Percentiles rank a stretch among this genome's conserved stretches.
Evolutionary conservation across 2,113 vertebrate genomes (phyloP).

Genomic region (Gnathonemus echidnorhynchus): DNA sequence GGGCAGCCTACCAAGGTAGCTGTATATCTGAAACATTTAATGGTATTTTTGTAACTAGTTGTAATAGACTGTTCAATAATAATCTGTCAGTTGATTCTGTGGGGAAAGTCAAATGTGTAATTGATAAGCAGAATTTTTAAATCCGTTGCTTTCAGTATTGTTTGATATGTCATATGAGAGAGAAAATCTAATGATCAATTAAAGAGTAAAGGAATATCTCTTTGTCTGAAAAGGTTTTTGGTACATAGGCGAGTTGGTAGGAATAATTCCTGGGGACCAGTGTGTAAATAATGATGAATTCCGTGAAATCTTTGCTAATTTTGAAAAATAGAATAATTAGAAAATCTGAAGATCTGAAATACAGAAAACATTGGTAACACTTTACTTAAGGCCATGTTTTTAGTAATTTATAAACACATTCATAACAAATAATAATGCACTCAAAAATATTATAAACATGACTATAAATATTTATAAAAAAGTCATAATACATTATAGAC

Average conservation of each 20-base stretch:
- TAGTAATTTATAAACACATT: too few relatives aligned
- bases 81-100: background rate
- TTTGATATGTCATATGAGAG: background rate
- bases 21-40: background rate
- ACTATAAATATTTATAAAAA: too few relatives aligned
- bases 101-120: background rate
- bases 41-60: background rate
- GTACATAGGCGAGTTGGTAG: background rate
- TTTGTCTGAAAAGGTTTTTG: background rate
- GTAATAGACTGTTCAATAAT: background rate
- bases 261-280: background rate
- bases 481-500: too few relatives aligned
- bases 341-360: background rate
- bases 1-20: background rate
- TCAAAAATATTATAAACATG: too few relatives aligned
- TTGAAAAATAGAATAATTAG: background rate
- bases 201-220: background rate
- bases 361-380: background rate
- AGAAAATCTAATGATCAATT: background rate
- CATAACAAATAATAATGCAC: too few relatives aligned
- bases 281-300: background rate
- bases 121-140: background rate
- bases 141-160: background rate
- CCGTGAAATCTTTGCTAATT: background rate
- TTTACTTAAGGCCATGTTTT: too few relatives aligned